Evolutionary conservation across 2,797 vertebrate genomes (phyloP).

Genomic region (Lithobates sylvaticus): DNA sequence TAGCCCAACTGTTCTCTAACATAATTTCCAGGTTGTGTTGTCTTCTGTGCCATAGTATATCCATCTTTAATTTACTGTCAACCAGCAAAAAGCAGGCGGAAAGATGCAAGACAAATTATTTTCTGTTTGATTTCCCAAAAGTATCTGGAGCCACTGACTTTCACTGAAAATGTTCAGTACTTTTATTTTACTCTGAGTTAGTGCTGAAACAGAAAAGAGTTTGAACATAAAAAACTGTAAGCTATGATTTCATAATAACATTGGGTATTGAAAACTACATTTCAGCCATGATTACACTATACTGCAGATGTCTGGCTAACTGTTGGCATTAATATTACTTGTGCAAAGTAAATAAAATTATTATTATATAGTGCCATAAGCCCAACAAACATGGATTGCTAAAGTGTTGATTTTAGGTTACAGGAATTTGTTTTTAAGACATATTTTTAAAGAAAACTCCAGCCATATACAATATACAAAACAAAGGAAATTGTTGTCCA

Average conservation of each 20-base stretch:
- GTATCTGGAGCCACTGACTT: constrained; percentile 65
- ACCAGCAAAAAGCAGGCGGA: constrained; percentile 29
- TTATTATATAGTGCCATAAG: neutral
- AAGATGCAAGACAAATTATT: constrained; percentile 53
- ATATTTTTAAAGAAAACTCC: no score
- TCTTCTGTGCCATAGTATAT: constrained; percentile 47
- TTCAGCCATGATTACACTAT: constrained; percentile 68
- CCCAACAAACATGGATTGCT: no score
- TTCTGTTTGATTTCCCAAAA: constrained; percentile 69
- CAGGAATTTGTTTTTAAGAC: no score
- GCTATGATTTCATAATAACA: constrained; percentile 70
- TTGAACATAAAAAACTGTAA: constrained; percentile 66
- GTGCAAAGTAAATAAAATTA: neutral
- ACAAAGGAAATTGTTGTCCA: no score
- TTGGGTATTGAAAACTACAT: constrained; percentile 67
- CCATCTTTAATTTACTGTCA: constrained; percentile 53
- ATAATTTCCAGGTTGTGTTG: constrained; percentile 27
- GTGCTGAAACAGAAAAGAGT: constrained; percentile 67
- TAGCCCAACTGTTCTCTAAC: constrained; percentile 25
- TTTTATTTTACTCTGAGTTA: constrained; percentile 65
- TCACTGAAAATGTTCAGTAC: constrained; percentile 67
- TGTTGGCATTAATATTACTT: constrained; percentile 64
- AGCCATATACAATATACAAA: no score
- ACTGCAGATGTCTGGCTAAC: constrained; percentile 65
- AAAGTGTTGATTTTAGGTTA: no score